Percentiles rank a stretch among this genome's conserved stretches.
These are phyloP conservation scores for Apeira syringaria DNA, from an alignment of 2,888 invertebrate genomes.

Conservation along the genomic window DNA sequence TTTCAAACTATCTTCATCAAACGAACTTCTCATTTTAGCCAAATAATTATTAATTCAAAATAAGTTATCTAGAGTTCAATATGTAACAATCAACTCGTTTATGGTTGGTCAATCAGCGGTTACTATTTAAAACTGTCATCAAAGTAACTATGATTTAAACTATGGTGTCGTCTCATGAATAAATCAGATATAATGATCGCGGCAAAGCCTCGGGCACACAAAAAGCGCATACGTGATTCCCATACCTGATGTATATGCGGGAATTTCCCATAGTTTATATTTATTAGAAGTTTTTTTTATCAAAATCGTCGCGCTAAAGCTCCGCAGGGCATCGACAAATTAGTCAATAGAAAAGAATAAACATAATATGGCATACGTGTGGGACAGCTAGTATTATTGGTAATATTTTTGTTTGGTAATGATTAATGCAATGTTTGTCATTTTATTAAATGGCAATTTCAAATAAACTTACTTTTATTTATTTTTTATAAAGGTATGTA, in stretches of 20 bases:
- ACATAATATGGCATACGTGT: no score
- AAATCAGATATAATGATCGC: conserved; percentile 33
- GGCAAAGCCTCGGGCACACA: conserved; percentile 19
- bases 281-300: conserved; percentile 14
- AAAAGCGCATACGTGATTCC: conserved; percentile 25
- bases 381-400: no score
- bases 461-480: no score
- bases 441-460: no score
- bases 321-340: neutral
- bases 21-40: neutral
- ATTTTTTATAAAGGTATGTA: no score
- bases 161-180: conserved; percentile 28
- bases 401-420: no score
- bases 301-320: conserved; percentile 7
- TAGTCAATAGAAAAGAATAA: no score
- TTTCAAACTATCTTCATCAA: no score
- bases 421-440: no score
- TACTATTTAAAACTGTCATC: conserved; percentile 16
- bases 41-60: neutral
- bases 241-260: conserved; percentile 19
- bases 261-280: conserved; percentile 20
- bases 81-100: no score
- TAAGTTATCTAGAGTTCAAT: neutral
- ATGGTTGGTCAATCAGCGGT: conserved; percentile 17
- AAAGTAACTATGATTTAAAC: neutral